Base-by-base conservation (phyloP, 2,888 invertebrate species). In the Hypomecis punctinalis region DNA sequence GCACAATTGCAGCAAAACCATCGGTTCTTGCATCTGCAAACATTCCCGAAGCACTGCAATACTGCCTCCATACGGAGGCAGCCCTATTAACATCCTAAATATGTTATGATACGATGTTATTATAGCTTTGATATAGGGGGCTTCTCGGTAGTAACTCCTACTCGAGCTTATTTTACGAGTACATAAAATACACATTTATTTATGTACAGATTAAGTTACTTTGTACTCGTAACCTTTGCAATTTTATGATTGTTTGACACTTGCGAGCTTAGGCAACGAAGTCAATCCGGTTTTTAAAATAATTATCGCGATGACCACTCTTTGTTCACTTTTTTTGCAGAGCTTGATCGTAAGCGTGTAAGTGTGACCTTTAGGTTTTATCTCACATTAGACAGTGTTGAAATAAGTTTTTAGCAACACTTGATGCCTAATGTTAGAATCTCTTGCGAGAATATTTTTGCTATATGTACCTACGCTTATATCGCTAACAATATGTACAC, bases 171-270 rank as follows among this genome's bases (percentile, higher is more conserved):
- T 23, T 23, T 23, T 23, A 23, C 23, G 23, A 23, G 23, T 23
- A 23, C 23, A 23, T 23, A 23, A 23, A 23, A 23, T 23, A 23
- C 23, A 23, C 23, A 49, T 36, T 48, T 9, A 7, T 53, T 9
- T 36, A 36, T 5, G 11, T 39, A 51, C 9, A 33, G 5, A 51
- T 36, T 43, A 43, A 37, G 13, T 54, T 9, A 23, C 43, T 40
- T 57, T 11, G 36, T 23, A 23, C 23, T 23, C 23, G 23, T 53
- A 52, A 53, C 51, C 56, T 62, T 57, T 57, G 23, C 23, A 45
- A 40, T n/a, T 10, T 9, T 52, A 36, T 51, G 47, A 53, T 39
- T 39, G 56, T 60, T 64, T 63, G 63, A 60, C 56, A 64, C 68
- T 70, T 47, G 45, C 55, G 46, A 40, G 39, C 57, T 47, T 58